phyloP scores from a whole-genome alignment of 1,140 invertebrate species.

The Dendroctonus valens region DNA sequence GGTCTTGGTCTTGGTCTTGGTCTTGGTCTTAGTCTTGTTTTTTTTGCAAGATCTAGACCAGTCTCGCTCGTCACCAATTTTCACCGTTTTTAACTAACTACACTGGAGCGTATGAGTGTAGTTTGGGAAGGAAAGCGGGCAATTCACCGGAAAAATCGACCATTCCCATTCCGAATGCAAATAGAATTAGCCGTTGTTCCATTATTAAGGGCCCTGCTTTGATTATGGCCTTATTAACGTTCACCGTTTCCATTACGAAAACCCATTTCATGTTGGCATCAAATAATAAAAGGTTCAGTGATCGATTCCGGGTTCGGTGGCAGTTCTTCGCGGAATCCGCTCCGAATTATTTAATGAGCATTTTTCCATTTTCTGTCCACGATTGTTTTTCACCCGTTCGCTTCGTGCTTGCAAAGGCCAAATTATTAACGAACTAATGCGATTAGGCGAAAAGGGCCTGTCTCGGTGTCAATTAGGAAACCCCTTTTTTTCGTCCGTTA shows the following conservation, averaged over 20 bases:
- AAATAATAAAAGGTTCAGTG: conserved; percentile 22
- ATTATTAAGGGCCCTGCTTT: conserved; percentile 22
- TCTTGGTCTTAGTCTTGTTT: no score
- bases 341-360: conserved; percentile 18
- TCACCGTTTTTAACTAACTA: no score
- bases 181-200: conserved; percentile 14
- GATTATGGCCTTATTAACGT: conserved; percentile 26
- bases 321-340: conserved; percentile 16
- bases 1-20: no score
- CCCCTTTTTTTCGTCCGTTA: conserved; percentile 2
- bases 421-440: conserved; percentile 7
- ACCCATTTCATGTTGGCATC: conserved; percentile 24
- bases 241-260: conserved; percentile 22
- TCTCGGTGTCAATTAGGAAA: conserved; percentile 17
- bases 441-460: conserved; percentile 5
- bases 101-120: no score
- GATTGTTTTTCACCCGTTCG: background rate
- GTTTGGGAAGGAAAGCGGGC: background rate
- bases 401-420: background rate
- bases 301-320: conserved; percentile 7
- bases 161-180: conserved; percentile 10
- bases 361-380: conserved; percentile 8
- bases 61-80: no score
- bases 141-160: conserved; percentile 8
- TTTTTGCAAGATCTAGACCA: no score